Evolutionary conservation across 2,113 vertebrate species (phyloP).

Genomic region (Dipodomys merriami): DNA sequence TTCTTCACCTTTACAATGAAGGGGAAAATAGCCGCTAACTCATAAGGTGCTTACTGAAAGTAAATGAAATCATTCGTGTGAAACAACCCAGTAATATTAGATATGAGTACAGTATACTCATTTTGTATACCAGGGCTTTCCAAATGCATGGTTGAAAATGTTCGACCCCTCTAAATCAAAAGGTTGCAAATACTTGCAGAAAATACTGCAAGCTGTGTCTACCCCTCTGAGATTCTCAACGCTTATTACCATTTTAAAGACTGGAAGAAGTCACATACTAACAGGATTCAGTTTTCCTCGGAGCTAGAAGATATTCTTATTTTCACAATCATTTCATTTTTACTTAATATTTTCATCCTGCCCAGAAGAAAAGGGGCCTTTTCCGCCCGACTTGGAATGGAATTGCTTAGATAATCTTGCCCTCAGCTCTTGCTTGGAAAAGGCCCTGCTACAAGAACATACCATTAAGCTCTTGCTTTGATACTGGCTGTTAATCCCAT

Average conservation of each 20-base stretch:
- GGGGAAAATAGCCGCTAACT: background rate
- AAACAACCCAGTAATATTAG: background rate
- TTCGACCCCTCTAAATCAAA: background rate
- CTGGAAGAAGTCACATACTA: background rate
- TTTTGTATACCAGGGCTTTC: background rate
- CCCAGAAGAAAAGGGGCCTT: slow-evolving; percentile 44
- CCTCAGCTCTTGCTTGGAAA: slow-evolving; percentile 33
- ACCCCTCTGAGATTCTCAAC: background rate
- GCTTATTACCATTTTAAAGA: background rate
- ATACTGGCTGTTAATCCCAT: slow-evolving; percentile 81
- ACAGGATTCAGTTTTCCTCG: background rate
- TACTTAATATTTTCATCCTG: slow-evolving; percentile 12
- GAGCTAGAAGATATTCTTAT: background rate
- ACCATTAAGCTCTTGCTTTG: slow-evolving; percentile 70
- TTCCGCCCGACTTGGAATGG: slow-evolving; percentile 11
- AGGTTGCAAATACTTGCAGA: background rate
- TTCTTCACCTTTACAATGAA: background rate
- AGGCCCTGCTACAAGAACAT: slow-evolving; percentile 64
- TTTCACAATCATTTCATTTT: slow-evolving; percentile 6
- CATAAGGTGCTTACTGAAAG: background rate
- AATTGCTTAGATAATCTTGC: slow-evolving; percentile 51
- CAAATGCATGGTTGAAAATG: background rate
- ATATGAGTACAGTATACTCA: background rate
- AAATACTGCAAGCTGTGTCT: background rate
- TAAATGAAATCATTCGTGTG: background rate